phyloP scores from a whole-genome alignment of 2,797 vertebrate species.

The Anguilla megastoma region DNA sequence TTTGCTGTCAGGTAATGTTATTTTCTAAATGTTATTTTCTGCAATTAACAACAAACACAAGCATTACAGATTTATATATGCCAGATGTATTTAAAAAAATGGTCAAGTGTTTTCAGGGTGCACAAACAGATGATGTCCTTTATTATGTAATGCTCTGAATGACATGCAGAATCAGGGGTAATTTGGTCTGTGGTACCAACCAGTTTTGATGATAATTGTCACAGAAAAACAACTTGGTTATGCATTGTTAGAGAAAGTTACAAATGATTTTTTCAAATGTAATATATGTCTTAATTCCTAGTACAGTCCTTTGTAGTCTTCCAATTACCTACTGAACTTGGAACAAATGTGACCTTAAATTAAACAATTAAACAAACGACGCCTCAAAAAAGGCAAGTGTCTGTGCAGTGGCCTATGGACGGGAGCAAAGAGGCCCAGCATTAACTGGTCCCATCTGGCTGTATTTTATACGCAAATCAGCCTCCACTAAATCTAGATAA shows the following conservation, averaged over 20 bases:
- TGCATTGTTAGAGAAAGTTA: neutral
- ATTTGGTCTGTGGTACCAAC: neutral
- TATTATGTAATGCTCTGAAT: neutral
- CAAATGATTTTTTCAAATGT: neutral
- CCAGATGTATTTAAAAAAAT: neutral
- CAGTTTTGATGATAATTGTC: neutral
- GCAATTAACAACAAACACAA: neutral
- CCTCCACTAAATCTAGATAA: constrained; percentile 79
- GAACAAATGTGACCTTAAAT: constrained; percentile 47
- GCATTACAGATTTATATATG: neutral
- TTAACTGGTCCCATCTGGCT: constrained; percentile 66
- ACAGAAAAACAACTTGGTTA: neutral
- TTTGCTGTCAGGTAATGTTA: neutral
- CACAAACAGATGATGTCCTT: neutral
- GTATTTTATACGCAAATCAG: constrained; percentile 77
- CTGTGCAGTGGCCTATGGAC: constrained; percentile 1
- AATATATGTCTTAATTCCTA: constrained; percentile 24
- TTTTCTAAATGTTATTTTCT: neutral
- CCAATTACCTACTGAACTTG: constrained; percentile 40
- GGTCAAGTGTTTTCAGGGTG: neutral
- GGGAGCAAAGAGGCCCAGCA: constrained; percentile 33
- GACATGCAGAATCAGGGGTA: neutral
- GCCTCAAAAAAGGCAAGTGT: constrained; percentile 38
- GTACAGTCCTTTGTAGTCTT: constrained; percentile 30
- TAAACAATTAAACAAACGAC: constrained; percentile 55